Conservation (phyloP, 2,113 vertebrate genomes). For the Monarcha castaneiventris region DNA sequence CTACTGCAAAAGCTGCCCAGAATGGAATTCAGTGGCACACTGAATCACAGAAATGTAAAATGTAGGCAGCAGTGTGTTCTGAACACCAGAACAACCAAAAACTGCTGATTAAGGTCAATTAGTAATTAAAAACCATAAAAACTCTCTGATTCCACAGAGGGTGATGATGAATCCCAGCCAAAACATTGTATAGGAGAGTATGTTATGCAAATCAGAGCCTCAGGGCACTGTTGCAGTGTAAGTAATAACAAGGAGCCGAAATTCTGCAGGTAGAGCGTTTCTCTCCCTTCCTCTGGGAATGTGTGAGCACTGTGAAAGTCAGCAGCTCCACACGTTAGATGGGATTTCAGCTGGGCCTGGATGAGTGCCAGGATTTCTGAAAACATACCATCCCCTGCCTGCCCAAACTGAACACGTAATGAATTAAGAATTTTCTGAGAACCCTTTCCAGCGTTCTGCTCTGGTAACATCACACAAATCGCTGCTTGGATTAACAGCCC, state of each 20-base stretch:
- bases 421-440: neutral
- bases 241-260: neutral
- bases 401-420: neutral
- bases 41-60: neutral
- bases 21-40: neutral
- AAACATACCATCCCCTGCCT: neutral
- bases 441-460: neutral
- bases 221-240: neutral
- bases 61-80: neutral
- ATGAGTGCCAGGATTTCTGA: neutral
- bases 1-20: neutral
- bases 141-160: neutral
- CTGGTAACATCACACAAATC: neutral
- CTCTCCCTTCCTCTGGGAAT: neutral
- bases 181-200: neutral
- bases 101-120: neutral
- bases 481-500: neutral
- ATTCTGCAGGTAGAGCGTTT: neutral
- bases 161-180: neutral
- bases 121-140: conserved; percentile 20
- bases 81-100: neutral
- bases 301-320: neutral
- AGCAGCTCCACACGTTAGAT: neutral
- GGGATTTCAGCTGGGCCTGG: neutral
- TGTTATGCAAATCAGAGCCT: conserved; percentile 10